Percentiles rank a stretch among this genome's conserved stretches.
phyloP scores from a whole-genome alignment of 2,888 invertebrate genomes.

The Drosophila demipolita region DNA sequence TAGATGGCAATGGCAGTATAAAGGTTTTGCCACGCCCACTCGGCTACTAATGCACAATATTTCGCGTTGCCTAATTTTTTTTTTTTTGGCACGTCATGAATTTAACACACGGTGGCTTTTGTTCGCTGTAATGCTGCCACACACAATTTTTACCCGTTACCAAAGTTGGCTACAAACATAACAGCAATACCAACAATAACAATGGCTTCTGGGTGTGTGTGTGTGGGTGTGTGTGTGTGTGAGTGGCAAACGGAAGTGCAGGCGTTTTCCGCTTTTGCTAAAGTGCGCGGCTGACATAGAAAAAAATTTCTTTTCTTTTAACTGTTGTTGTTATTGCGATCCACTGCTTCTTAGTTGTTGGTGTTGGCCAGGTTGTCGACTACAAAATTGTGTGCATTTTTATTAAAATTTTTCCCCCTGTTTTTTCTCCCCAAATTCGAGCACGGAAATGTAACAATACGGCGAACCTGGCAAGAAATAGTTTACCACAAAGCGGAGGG shows the following conservation, averaged over 20 bases:
- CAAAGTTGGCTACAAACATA: conserved; percentile 5
- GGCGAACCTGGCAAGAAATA: conserved; percentile 51
- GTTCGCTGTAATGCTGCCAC: conserved; percentile 28
- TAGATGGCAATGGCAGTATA: conserved; percentile 24
- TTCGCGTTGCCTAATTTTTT: conserved; percentile 57
- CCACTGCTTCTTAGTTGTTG: conserved; percentile 26
- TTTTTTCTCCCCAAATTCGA: conserved; percentile 45
- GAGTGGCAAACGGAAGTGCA: conserved; percentile 71
- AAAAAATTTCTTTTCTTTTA: conserved; percentile 46
- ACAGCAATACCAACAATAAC: conserved; percentile 12
- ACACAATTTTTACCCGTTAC: conserved; percentile 19
- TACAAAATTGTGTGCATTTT: conserved; percentile 76
- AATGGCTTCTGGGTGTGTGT: conserved; percentile 11
- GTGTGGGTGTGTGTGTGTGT: conserved; percentile 34
- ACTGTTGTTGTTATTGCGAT: conserved; percentile 30
- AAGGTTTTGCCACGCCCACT: conserved; percentile 4
- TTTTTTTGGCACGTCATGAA: conserved; percentile 70
- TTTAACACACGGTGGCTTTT: conserved; percentile 59
- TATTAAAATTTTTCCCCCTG: conserved; percentile 48
- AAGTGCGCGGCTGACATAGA: conserved; percentile 66
- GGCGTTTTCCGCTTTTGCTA: conserved; percentile 74
- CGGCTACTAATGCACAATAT: conserved; percentile 72
- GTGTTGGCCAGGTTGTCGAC: conserved; percentile 62
- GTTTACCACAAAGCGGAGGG: conserved; percentile 48
- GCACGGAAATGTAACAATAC: conserved; percentile 74